Evolutionary conservation across 2,797 vertebrate genomes (phyloP), one percentile per base, ranked within the genome.

Genomic region (Jordanella pulchra): DNA sequence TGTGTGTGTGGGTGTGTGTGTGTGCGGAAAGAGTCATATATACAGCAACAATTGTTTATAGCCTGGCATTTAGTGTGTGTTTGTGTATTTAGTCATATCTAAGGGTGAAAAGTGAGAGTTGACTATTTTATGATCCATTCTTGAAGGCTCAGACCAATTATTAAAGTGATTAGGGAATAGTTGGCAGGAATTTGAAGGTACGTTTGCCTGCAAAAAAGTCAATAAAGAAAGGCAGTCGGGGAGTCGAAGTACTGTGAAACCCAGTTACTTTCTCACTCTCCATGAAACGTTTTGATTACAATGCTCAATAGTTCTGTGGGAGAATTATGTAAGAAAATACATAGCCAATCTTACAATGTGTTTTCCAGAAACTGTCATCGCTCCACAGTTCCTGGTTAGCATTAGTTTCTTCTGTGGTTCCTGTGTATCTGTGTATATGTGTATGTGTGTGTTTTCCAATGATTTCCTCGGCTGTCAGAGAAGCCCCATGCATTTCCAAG

Each of bases 351-450:
- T 81, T 80, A 89, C 87, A 90, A 92, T 93, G 85, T 82, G 72
- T 91, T 91, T 92, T 92, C 85, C 87, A 92, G 85, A 89, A 83
- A 79, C 83, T 82, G 81, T 82, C 84, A 79, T 82, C 65, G 17
- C 89, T 85, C 77, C 89, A 86, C 68, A 72, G 80, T 89, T 85
- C 84, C 84, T 89, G 89, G 79, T 91, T 80, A 87, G 76, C 67
- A 39, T 90, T 89, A 82, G 32, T 88, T 81, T 79, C 65, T 89
- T 39, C 78, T 85, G 80, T 44, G 87, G 85, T 83, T n/a, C 83
- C 61, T 87, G 48, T 47, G 25, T 64, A 65, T 75, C 67, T 73
- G 60, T 71, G 70, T 53, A 30, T 58, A 48, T 71, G 64, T 77
- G 69, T 69, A 47, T 72, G 71, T 32, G 44, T 56, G 55, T 54